Evolutionary conservation across 2,888 invertebrate species (phyloP), one percentile per base, ranked within the genome.

Genomic region (Cephus spinipes): DNA sequence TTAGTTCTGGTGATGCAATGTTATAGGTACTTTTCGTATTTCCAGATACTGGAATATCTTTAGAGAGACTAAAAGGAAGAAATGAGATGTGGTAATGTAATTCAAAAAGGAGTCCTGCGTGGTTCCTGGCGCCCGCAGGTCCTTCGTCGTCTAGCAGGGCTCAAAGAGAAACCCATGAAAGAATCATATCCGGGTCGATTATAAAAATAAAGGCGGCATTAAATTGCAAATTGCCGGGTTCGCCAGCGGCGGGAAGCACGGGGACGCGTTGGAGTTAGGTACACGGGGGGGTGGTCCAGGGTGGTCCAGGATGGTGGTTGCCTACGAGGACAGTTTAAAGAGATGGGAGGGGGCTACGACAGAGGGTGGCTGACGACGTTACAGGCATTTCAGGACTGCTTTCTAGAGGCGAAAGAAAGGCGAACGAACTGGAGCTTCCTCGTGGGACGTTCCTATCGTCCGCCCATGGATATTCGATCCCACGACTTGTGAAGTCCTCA

Each of bases 171-270:
- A 71, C 77, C 75, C 77, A 81, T 81, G 76, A 85, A 83, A 84
- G 83, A 86, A 85, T 85, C 81, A 83, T 85, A 83, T 79, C 80
- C 84, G 75, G 82, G 82, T 82, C 82, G 83, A 84, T 85, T 85
- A 85, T 82, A 82, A 80, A 81, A 85, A 82, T 84, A 84, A 83
- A 82, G 76, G 77, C 79, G 79, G 77, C 82, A 83, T 82, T 83
- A 84, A 85, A 87, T 85, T 85, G 79, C 79, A 82, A 82, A 82
- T 83, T 81, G 82, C 80, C 79, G 74, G 82, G 79, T 82, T 78
- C 79, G 81, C 80, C 79, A 79, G 74, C 73, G 80, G 78, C 81
- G 74, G 68, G 68, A 35, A 79, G 36, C 69, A 77, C 36, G 76
- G 75, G n/a, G 34, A 69, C 75, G n/a, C 32, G 30, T 12, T 12